Conservation (phyloP, 2,797 vertebrate genomes). For the Molossus alvarezi region DNA sequence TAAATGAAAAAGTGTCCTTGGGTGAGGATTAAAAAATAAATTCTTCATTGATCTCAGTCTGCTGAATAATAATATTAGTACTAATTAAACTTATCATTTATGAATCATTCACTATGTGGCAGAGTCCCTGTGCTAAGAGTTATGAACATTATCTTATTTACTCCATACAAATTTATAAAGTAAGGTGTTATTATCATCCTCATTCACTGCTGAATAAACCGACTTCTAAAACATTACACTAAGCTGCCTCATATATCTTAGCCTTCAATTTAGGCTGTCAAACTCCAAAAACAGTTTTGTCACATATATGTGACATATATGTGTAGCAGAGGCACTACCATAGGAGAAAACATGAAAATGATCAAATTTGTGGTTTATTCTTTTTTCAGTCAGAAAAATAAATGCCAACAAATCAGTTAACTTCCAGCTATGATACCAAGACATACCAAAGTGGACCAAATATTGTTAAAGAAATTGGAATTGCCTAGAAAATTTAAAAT, state of each 20-base stretch:
- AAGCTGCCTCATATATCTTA: not conserved
- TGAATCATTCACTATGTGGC: not conserved
- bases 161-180: not conserved
- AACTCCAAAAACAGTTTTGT: not conserved
- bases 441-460: not conserved
- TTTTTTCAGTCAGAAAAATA: not conserved
- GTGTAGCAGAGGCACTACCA: not conserved
- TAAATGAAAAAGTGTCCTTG: no score
- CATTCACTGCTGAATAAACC: not conserved
- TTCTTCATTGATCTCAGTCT: not conserved
- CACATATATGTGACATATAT: not conserved
- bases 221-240: not conserved
- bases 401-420: not conserved
- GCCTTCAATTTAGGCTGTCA: not conserved
- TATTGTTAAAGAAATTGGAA: conserved; percentile 1
- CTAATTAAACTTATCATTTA: not conserved
- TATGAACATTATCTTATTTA: not conserved
- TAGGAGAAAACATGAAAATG: not conserved
- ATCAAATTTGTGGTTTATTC: not conserved
- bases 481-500: conserved; percentile 57
- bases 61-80: not conserved
- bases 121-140: not conserved
- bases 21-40: no score
- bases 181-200: not conserved
- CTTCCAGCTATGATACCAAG: not conserved